A percentile compares a stretch with the other conserved stretches of the same genome.
Evolutionary conservation across 2,888 invertebrate genomes (phyloP).

Genomic region (Dioctria rufipes): DNA sequence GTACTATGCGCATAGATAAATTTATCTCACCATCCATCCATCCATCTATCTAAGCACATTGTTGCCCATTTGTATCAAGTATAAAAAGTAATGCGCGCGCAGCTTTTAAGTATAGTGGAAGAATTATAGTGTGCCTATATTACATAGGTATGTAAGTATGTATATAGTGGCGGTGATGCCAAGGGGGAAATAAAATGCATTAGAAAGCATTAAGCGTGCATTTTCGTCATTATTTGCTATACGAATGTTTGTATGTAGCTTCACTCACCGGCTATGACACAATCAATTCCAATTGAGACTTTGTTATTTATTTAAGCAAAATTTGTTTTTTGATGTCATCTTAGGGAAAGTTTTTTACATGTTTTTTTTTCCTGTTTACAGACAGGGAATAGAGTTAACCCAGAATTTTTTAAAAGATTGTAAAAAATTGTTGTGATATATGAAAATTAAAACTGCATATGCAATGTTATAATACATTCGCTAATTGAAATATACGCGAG

Average conservation of each 20-base stretch:
- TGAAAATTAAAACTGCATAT: no score
- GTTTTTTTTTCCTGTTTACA: no score
- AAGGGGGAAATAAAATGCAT: neutral
- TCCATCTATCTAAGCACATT: no score
- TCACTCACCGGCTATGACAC: neutral
- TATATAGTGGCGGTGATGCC: neutral
- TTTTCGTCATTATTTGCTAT: neutral
- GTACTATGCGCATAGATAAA: no score
- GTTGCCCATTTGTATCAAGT: neutral
- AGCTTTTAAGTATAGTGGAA: neutral
- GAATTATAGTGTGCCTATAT: no score
- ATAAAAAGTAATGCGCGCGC: neutral
- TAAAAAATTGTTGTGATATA: no score
- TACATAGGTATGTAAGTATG: no score
- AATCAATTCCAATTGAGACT: conserved; percentile 12
- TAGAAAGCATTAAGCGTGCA: neutral
- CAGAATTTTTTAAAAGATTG: no score
- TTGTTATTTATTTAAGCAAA: conserved; percentile 9
- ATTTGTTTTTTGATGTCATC: neutral
- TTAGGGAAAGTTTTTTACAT: neutral
- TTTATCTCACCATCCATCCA: no score
- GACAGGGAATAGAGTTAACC: no score
- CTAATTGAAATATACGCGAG: no score
- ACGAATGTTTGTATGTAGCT: neutral
- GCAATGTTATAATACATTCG: no score